A percentile compares a stretch with the other conserved stretches of the same genome.
These are phyloP conservation scores for Eleginops maclovinus DNA, from an alignment of 2,113 vertebrate species.

Conservation along the genomic window DNA sequence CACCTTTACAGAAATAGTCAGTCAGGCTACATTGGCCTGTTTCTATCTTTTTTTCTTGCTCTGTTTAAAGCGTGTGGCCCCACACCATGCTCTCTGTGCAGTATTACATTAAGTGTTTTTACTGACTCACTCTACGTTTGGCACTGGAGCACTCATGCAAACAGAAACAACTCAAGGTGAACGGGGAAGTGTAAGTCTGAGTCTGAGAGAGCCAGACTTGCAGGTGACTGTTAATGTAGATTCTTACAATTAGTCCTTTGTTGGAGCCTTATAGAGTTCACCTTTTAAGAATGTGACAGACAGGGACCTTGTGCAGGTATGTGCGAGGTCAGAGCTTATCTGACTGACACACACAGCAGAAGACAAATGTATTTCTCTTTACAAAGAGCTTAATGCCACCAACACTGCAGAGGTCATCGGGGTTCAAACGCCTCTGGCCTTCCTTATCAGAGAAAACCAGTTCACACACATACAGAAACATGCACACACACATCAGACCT, in stretches of 20 bases:
- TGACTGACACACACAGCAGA: conserved; percentile 52
- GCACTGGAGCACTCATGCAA: conserved; percentile 6
- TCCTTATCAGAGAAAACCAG: conserved; percentile 61
- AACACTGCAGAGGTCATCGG: conserved; percentile 48
- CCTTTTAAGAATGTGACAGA: conserved; percentile 31
- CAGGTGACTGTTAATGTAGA: conserved; percentile 15
- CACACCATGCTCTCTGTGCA: conserved; percentile 3
- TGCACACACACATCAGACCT: conserved; percentile 39
- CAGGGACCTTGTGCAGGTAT: conserved; percentile 48
- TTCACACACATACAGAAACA: conserved; percentile 2
- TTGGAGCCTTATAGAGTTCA: conserved; percentile 38
- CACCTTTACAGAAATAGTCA: not conserved
- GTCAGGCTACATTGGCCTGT: not conserved
- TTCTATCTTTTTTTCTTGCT: not conserved
- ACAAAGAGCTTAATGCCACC: conserved; percentile 60
- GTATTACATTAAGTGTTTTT: conserved; percentile 1
- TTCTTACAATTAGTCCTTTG: conserved; percentile 44
- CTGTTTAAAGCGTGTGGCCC: conserved; percentile 4
- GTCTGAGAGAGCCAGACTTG: not conserved
- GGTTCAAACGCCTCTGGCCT: conserved; percentile 57
- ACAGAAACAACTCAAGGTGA: conserved; percentile 16
- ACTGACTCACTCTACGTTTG: conserved; percentile 22
- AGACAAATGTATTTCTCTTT: conserved; percentile 66
- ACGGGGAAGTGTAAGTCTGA: conserved; percentile 3
- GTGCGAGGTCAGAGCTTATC: conserved; percentile 64